phyloP scores from a whole-genome alignment of 2,113 vertebrate genomes.

The Apodemus sylvaticus region DNA sequence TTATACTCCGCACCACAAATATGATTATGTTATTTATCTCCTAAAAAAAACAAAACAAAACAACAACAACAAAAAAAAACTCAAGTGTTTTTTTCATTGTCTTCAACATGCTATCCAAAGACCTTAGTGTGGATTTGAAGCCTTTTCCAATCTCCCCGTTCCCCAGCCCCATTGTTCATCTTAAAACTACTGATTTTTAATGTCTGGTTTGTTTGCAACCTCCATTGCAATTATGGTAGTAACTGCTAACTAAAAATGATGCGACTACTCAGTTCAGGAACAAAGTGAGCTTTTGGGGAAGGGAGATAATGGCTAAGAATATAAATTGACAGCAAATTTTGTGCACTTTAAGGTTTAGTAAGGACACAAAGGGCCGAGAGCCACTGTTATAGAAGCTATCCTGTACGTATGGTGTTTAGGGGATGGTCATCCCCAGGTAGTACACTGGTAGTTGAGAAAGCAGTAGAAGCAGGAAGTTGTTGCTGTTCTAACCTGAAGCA shows the following conservation, averaged over 20 bases:
- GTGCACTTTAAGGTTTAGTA: slow-evolving; percentile 22
- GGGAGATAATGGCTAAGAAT: not conserved
- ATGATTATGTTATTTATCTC: not conserved
- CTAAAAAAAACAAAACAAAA: not conserved
- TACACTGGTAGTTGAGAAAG: not conserved
- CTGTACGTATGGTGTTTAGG: not conserved
- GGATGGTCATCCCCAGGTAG: not conserved
- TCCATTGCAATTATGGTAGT: not conserved
- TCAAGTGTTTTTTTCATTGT: not conserved
- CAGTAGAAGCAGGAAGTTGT: not conserved
- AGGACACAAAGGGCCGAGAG: not conserved
- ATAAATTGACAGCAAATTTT: not conserved
- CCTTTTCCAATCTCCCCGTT: not conserved
- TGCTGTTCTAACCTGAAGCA: not conserved
- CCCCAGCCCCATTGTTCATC: not conserved
- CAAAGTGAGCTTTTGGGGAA: not conserved
- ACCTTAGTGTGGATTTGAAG: not conserved
- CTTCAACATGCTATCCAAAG: not conserved
- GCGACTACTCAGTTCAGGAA: not conserved
- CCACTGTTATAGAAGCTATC: not conserved
- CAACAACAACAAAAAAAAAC: not conserved
- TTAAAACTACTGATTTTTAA: not conserved
- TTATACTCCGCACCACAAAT: not conserved
- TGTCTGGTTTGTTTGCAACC: not conserved
- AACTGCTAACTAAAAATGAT: not conserved